Evolutionary conservation across 2,888 invertebrate genomes (phyloP), one percentile per base, ranked within the genome.

Genomic region (Tyria jacobaeae): DNA sequence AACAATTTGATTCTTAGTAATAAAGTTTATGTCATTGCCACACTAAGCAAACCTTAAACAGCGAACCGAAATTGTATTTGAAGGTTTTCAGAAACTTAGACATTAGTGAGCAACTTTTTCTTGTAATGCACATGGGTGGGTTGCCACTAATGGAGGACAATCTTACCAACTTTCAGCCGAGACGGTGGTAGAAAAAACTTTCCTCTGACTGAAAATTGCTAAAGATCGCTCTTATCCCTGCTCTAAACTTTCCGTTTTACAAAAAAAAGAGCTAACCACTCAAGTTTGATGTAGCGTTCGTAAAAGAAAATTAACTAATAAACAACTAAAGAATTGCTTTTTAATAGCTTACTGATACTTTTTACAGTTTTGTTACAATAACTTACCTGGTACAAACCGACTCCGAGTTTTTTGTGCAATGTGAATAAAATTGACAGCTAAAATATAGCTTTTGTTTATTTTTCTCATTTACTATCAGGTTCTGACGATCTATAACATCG

Each of bases 91-190:
- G 81, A 87, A 91, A 92, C 89, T 92, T 89, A 71, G 73, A 79
- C 88, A 89, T 90, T 90, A 90, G 82, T 77, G 73, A 79, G 71
- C 78, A 86, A 91, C 84, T 89, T 91, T 89, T 86, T 85, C 85
- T 85, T 83, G 82, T 78, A 85, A 90, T 88, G 86, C 88, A 89
- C 87, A 89, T 87, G 90, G 85, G 84, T 80, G 88, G 88, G 73
- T 86, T 77, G 82, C 84, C 88, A 83, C 90, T 91, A 92, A 92
- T 91, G 89, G 89, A 83, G 84, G 85, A 86, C 83, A 80, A 85
- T 85, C 85, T 85, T 82, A 76, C 78, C 57, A 85, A 84, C 84
- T 87, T 88, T 80, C 65, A 64, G 66, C 58, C 66, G 70, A 79
- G 73, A 76, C 71, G 76, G 64, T 69, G 65, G 61, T 71, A 76